phyloP scores from a whole-genome alignment of 2,888 invertebrate species.

The Xanthia icteritia region DNA sequence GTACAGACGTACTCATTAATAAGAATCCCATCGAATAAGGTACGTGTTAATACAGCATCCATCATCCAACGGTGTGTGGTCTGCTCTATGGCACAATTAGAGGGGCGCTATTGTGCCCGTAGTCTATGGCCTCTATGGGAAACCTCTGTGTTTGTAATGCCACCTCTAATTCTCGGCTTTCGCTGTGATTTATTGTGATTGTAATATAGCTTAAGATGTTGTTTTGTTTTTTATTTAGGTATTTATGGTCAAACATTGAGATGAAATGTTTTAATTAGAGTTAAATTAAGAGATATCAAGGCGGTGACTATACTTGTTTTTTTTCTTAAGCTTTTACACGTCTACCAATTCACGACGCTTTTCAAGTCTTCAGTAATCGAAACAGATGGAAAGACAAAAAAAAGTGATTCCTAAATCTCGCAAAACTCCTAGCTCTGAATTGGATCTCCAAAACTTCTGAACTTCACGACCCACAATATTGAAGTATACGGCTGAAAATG shows the following conservation, averaged over 20 bases:
- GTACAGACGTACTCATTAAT: conserved; percentile 57
- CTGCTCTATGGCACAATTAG: conserved; percentile 70
- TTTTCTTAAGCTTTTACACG: too few relatives aligned
- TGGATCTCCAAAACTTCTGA: not conserved
- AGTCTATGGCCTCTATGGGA: conserved; percentile 69
- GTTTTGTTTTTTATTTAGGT: conserved; percentile 44
- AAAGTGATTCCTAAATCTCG: not conserved
- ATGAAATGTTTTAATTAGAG: conserved; percentile 46
- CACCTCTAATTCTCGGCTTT: conserved; percentile 66
- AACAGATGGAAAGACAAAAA: not conserved
- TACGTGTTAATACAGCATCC: conserved; percentile 71
- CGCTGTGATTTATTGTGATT: conserved; percentile 65
- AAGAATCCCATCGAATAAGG: conserved; percentile 55
- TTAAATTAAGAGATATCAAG: conserved; percentile 20
- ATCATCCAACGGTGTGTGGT: conserved; percentile 74
- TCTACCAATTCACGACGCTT: not conserved
- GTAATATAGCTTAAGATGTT: conserved; percentile 30
- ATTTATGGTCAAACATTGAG: conserved; percentile 4
- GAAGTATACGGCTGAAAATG: not conserved
- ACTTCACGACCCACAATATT: not conserved
- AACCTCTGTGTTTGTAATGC: conserved; percentile 64
- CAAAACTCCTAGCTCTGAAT: not conserved
- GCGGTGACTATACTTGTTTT: not conserved
- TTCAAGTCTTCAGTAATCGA: not conserved
- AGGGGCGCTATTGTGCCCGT: conserved; percentile 61